These are phyloP conservation scores for Chymomyza fuscimana DNA, from an alignment of 2,888 invertebrate species.

Conservation along the genomic window DNA sequence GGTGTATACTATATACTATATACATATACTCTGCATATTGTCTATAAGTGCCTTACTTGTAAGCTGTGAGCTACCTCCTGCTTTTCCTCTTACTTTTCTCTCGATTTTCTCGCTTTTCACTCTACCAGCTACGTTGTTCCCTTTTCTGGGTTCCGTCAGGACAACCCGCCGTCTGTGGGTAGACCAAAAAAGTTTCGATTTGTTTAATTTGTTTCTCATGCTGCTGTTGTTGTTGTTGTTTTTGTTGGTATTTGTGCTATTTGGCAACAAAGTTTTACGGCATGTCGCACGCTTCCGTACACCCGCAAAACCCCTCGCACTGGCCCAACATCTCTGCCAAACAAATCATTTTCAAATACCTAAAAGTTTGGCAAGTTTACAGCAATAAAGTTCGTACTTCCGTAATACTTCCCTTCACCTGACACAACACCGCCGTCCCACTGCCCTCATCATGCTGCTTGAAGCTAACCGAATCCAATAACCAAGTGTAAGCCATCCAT, in stretches of 20 bases:
- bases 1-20: too few relatives aligned
- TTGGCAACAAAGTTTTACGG: slow-evolving; percentile 64
- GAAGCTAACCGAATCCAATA: neutral
- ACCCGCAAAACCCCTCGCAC: neutral
- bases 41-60: neutral
- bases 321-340: slow-evolving; percentile 19
- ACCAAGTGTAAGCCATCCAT: neutral
- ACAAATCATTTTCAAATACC: slow-evolving; percentile 71
- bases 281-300: slow-evolving; percentile 37
- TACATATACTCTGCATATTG: neutral
- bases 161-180: neutral
- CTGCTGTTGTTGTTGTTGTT: slow-evolving; percentile 1
- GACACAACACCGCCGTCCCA: neutral
- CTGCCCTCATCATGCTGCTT: neutral
- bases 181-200: slow-evolving; percentile 50
- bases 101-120: neutral
- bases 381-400: slow-evolving; percentile 66
- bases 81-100: neutral
- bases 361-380: slow-evolving; percentile 54
- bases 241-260: slow-evolving; percentile 35
- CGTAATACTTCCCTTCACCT: slow-evolving; percentile 29
- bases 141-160: neutral
- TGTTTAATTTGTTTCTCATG: slow-evolving; percentile 59
- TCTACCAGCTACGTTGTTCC: neutral
- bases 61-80: neutral